A percentile compares a stretch with the other conserved stretches of the same genome.
Conservation (phyloP, 2,888 invertebrate species). For the Microctonus aethiopoides region DNA sequence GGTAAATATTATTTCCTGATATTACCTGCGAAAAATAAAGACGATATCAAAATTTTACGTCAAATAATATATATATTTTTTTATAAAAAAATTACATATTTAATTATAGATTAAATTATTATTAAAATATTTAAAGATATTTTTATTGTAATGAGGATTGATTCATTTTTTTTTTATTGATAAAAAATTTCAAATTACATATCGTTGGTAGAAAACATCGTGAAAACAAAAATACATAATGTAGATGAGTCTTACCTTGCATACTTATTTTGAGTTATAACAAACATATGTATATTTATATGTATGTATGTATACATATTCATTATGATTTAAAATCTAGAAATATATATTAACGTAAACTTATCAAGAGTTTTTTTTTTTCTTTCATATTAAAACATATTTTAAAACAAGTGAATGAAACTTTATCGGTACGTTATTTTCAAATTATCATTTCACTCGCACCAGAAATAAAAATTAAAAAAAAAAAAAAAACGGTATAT, state of each 20-base stretch:
- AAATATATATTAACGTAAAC: constrained; percentile 41
- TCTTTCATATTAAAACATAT: neutral
- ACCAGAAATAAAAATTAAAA: neutral
- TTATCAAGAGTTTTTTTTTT: constrained; percentile 35
- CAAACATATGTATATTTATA: no score
- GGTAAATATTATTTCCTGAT: no score
- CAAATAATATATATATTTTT: no score
- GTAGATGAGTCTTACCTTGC: constrained; percentile 51
- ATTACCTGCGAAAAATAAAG: neutral
- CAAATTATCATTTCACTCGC: neutral
- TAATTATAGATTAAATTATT: no score
- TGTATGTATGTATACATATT: no score
- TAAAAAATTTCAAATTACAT: constrained; percentile 58
- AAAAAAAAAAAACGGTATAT: neutral
- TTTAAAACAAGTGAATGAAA: neutral
- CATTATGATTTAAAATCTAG: constrained; percentile 41
- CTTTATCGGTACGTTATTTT: neutral
- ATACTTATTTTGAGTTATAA: constrained; percentile 39
- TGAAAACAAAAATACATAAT: constrained; percentile 60
- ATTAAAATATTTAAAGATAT: no score
- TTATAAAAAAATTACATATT: no score
- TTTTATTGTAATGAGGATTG: no score
- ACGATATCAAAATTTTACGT: neutral
- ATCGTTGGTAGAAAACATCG: constrained; percentile 59
- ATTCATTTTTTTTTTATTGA: constrained; percentile 52